phyloP scores from a whole-genome alignment of 2,113 vertebrate genomes.

The Aleadryas rufinucha region DNA sequence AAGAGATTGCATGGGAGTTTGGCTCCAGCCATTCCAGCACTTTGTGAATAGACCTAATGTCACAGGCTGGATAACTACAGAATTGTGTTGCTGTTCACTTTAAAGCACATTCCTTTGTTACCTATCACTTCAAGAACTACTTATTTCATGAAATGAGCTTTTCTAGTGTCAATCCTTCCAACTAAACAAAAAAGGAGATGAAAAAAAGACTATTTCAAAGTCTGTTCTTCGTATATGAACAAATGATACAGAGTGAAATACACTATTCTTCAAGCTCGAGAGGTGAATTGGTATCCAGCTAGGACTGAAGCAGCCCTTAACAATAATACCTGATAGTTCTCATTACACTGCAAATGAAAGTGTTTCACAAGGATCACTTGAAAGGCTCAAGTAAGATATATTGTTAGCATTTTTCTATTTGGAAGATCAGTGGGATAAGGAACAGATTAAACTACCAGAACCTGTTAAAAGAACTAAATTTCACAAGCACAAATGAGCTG shows the following conservation, averaged over 20 bases:
- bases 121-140: conserved; percentile 37
- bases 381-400: conserved; percentile 57
- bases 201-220: conserved; percentile 53
- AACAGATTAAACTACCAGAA: conserved; percentile 50
- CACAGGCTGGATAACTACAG: not conserved
- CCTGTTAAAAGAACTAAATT: conserved; percentile 10
- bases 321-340: conserved; percentile 61
- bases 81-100: conserved; percentile 49
- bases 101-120: conserved; percentile 44
- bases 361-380: conserved; percentile 56
- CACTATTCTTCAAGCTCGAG: conserved; percentile 5
- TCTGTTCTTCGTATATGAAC: conserved; percentile 33
- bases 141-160: conserved; percentile 56
- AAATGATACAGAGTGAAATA: conserved; percentile 44
- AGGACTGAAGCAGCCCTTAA: conserved; percentile 55
- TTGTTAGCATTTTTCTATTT: conserved; percentile 54
- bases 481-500: not conserved
- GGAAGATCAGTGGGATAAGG: conserved; percentile 30
- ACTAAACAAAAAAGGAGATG: conserved; percentile 43
- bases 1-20: conserved; percentile 55
- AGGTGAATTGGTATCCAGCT: conserved; percentile 63
- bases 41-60: conserved; percentile 22
- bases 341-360: conserved; percentile 59
- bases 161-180: conserved; percentile 38
- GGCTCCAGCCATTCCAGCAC: conserved; percentile 9